phyloP scores from a whole-genome alignment of 2,113 vertebrate genomes.

The Solea senegalensis region DNA sequence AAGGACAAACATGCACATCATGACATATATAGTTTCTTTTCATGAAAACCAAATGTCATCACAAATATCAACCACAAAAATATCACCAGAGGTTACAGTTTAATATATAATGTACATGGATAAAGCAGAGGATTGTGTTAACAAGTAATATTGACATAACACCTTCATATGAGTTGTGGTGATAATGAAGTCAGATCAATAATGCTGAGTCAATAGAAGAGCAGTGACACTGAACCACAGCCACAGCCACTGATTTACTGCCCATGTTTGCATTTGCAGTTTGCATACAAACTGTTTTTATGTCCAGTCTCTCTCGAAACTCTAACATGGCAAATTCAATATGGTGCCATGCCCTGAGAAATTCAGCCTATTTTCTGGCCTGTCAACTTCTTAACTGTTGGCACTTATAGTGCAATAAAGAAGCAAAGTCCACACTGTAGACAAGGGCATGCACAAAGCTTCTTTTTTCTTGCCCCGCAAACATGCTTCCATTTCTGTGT shows the following conservation, averaged over 20 bases:
- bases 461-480: constrained; percentile 16
- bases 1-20: too few species aligned
- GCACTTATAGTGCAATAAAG: constrained; percentile 27
- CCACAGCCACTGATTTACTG: constrained; percentile 49
- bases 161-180: constrained; percentile 37
- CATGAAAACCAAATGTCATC: too few species aligned
- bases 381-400: constrained; percentile 51
- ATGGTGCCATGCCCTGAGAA: constrained; percentile 36
- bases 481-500: constrained; percentile 30
- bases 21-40: too few species aligned
- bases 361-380: constrained; percentile 54
- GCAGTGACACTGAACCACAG: constrained; percentile 17
- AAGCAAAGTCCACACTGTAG: constrained; percentile 11
- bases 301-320: constrained; percentile 38
- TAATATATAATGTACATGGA: not conserved
- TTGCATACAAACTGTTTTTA: constrained; percentile 32
- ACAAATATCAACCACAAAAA: too few species aligned
- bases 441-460: constrained; percentile 10
- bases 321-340: constrained; percentile 50
- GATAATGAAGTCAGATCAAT: constrained; percentile 52
- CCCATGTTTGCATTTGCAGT: constrained; percentile 37
- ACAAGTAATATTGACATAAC: constrained; percentile 43
- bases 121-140: constrained; percentile 21
- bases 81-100: not conserved
- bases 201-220: constrained; percentile 33